Base-by-base conservation (phyloP, 1,140 invertebrate species). In the Phthorimaea operculella region DNA sequence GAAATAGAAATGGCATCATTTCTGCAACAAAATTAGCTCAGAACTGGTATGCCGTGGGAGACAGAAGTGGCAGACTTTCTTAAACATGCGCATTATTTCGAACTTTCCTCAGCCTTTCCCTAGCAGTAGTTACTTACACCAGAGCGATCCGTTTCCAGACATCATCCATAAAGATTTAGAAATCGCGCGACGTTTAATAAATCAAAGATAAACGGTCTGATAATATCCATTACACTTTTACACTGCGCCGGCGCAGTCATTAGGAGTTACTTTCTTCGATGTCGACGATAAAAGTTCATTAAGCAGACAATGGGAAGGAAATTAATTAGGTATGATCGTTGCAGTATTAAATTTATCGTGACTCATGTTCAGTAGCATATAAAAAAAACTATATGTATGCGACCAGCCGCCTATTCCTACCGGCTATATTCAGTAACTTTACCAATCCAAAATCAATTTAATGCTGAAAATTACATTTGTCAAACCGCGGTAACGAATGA, bases 211-310 rank as follows among this genome's bases (percentile, higher is more conserved):
- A 39, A 39, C n/a, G 36, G 1, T 39, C 36, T 39, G 8, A 39
- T 39, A 39, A 39, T 39, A 39, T 39, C 36, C 8, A 39, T 39
- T 39, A 39, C 36, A 39, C 10, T 9, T n/a, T n/a, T n/a, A n/a
- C n/a, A n/a, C n/a, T n/a, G n/a, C n/a, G n/a, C n/a, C n/a, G n/a
- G 36, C 36, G 10, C 36, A 39, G 36, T 39, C 36, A 39, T 39
- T 39, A 39, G 58, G 54, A 55, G 16, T 45, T 59, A 65, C 68
- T 70, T 70, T 67, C 64, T 58, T 64, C 52, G 59, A 58, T 59
- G 48, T 57, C 28, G 54, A 15, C 47, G 54, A 58, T 63, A 69
- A 66, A 69, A 71, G 64, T 71, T 74, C 69, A 70, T 71, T 68
- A 74, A 62, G 51, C 52, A 49, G 69, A 74, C 71, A 74, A 74